phyloP scores from a whole-genome alignment of 2,113 vertebrate genomes.

The Pelobates fuscus region DNA sequence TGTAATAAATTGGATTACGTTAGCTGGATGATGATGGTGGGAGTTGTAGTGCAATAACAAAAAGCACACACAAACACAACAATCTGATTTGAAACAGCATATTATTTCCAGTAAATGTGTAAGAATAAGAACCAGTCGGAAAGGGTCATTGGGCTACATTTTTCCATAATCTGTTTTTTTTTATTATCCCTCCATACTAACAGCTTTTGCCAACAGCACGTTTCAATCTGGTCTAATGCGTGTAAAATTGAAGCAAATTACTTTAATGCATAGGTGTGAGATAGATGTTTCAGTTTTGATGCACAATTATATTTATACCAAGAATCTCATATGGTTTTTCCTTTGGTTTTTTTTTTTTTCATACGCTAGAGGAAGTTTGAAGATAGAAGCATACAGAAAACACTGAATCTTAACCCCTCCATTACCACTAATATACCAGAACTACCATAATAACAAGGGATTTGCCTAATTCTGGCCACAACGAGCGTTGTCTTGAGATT shows the following conservation, averaged over 20 bases:
- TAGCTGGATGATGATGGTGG: no score
- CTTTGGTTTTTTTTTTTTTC: slow-evolving; percentile 3
- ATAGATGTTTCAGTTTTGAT: slow-evolving; percentile 22
- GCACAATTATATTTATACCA: slow-evolving; percentile 17
- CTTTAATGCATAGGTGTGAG: slow-evolving; percentile 30
- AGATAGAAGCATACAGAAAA: neutral
- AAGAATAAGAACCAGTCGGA: slow-evolving; percentile 13
- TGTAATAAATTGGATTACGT: no score
- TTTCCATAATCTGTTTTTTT: slow-evolving; percentile 7
- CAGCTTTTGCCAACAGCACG: slow-evolving; percentile 23
- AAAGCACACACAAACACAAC: neutral
- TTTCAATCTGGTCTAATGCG: slow-evolving; percentile 27
- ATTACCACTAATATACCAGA: no score
- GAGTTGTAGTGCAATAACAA: no score
- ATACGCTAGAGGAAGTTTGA: slow-evolving; percentile 7
- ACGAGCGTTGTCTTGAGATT: no score
- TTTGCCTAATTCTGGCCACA: no score
- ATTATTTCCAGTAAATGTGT: slow-evolving; percentile 34
- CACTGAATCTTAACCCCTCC: no score
- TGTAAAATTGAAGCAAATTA: slow-evolving; percentile 43
- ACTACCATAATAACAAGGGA: no score
- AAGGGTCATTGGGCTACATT: slow-evolving; percentile 16
- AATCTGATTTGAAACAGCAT: neutral
- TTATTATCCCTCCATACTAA: slow-evolving; percentile 18
- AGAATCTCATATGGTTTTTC: slow-evolving; percentile 9